Conservation (phyloP, 2,797 vertebrate species). For the Pipistrellus kuhlii region DNA sequence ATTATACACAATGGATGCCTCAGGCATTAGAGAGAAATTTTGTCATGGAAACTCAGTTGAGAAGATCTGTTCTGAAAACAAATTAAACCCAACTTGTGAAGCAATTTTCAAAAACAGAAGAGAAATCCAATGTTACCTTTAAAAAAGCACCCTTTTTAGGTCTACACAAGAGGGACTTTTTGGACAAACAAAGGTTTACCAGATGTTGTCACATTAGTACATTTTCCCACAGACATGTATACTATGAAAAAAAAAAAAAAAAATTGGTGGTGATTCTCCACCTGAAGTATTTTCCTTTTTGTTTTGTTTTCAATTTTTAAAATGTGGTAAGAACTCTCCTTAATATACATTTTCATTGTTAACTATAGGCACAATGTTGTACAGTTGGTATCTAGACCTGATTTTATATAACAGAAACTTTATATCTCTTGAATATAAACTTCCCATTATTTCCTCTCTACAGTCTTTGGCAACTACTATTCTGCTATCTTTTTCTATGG, state of each 20-base stretch:
- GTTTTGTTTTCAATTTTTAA: neutral
- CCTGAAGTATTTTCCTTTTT: neutral
- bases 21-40: neutral
- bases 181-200: neutral
- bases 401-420: neutral
- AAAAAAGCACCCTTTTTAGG: neutral
- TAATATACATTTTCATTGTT: neutral
- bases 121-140: neutral
- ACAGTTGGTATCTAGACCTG: neutral
- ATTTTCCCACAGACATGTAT: neutral
- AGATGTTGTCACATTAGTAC: too few species aligned
- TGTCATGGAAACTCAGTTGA: neutral
- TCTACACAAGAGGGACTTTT: neutral
- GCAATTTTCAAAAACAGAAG: neutral
- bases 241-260: neutral
- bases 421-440: neutral
- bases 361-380: neutral
- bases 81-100: conserved; percentile 14
- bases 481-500: neutral
- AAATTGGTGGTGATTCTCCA: neutral
- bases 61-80: neutral
- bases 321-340: neutral
- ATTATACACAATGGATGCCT: neutral
- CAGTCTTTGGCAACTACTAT: neutral
- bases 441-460: too few species aligned